Percentiles rank a stretch among this genome's conserved stretches.
Evolutionary conservation across 2,797 vertebrate genomes (phyloP).

Genomic region (Columba guinea): DNA sequence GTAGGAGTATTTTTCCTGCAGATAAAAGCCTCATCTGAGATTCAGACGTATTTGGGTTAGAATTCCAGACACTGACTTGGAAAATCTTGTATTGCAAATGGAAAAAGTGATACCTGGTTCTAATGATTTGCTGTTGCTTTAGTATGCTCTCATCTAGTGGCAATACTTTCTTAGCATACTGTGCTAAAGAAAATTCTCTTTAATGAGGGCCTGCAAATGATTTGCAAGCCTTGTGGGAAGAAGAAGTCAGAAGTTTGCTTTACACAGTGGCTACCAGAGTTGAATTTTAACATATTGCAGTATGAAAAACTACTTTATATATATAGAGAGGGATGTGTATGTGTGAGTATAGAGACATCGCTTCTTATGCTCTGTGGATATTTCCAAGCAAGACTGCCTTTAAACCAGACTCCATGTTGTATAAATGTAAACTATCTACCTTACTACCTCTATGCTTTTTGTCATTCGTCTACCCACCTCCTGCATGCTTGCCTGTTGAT

Average conservation of each 20-base stretch:
- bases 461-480: not conserved
- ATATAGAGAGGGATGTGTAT: accelerated
- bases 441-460: not conserved
- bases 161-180: constrained; percentile 34
- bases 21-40: constrained; percentile 59
- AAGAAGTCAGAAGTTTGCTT: not conserved
- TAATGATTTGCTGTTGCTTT: not conserved
- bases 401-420: not conserved
- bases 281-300: not conserved
- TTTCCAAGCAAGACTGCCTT: not conserved
- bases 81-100: constrained; percentile 54
- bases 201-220: constrained; percentile 35
- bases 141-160: constrained; percentile 57
- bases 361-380: not conserved
- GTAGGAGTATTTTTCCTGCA: constrained; percentile 35
- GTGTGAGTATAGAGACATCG: not conserved
- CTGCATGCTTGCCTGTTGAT: not conserved
- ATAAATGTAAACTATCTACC: not conserved
- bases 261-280: not conserved
- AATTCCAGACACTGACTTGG: constrained; percentile 68
- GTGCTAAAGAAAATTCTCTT: constrained; percentile 34
- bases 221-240: constrained; percentile 11
- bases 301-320: not conserved
- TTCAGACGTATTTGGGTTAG: constrained; percentile 65
- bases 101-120: constrained; percentile 68